phyloP scores from a whole-genome alignment of 2,113 vertebrate genomes.

The Marmota flaviventris region DNA sequence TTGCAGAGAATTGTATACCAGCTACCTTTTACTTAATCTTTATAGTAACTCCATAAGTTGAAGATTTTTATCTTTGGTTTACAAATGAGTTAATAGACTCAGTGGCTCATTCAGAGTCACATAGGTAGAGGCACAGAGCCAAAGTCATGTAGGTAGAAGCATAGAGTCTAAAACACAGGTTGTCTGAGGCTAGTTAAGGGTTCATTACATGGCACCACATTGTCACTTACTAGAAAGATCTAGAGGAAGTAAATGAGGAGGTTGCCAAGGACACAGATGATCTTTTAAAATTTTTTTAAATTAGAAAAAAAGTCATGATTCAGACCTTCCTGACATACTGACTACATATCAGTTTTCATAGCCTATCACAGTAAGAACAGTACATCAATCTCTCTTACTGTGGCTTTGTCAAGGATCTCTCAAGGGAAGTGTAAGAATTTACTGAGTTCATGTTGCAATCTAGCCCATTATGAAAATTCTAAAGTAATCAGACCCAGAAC shows the following conservation, averaged over 20 bases:
- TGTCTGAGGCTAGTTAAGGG: background rate
- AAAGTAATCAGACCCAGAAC: constrained; percentile 67
- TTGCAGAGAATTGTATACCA: background rate
- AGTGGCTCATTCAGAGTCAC: background rate
- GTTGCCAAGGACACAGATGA: constrained; percentile 25
- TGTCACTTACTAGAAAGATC: background rate
- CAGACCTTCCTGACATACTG: background rate
- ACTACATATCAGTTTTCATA: background rate
- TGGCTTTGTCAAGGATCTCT: constrained; percentile 79
- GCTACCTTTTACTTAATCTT: background rate
- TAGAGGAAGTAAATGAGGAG: background rate
- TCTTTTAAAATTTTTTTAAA: background rate
- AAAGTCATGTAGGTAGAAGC: background rate
- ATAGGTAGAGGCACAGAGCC: background rate
- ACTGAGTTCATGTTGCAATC: constrained; percentile 73
- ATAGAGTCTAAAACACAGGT: background rate
- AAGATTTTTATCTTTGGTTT: background rate
- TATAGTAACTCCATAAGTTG: background rate
- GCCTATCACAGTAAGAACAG: background rate
- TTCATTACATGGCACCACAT: background rate
- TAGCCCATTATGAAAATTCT: constrained; percentile 62
- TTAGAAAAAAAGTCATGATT: background rate
- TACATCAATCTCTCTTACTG: constrained; percentile 69
- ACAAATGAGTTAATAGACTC: constrained; percentile 2
- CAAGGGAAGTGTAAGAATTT: constrained; percentile 70